Evolutionary conservation across 2,888 invertebrate species (phyloP).

Genomic region (Drosophila quasianomalipes): DNA sequence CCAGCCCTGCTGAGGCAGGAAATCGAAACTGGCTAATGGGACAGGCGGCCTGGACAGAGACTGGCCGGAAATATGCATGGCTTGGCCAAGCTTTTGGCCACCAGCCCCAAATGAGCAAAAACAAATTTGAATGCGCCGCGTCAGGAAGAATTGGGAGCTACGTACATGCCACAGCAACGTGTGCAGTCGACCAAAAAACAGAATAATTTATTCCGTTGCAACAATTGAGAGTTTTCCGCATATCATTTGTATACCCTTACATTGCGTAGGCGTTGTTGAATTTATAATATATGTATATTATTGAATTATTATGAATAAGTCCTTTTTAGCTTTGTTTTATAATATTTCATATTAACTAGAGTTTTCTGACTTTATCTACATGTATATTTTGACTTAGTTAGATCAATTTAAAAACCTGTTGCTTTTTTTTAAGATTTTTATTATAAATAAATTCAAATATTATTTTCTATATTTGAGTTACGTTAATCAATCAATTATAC

Average conservation of each 20-base stretch:
- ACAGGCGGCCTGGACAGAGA: conserved; percentile 18
- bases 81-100: conserved; percentile 64
- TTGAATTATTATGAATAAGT: neutral
- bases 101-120: conserved; percentile 63
- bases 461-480: neutral
- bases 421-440: too few relatives aligned
- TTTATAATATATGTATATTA: neutral
- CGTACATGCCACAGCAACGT: conserved; percentile 26
- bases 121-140: conserved; percentile 71
- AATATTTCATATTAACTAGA: neutral
- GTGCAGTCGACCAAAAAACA: conserved; percentile 69
- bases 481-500: neutral
- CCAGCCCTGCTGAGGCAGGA: conserved; percentile 45
- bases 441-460: too few relatives aligned
- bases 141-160: conserved; percentile 68
- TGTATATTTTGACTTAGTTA: neutral
- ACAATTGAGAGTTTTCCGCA: conserved; percentile 23
- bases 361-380: neutral
- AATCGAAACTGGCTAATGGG: conserved; percentile 70
- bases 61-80: conserved; percentile 79
- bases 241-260: conserved; percentile 9
- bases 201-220: conserved; percentile 70
- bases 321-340: neutral
- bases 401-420: too few relatives aligned
- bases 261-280: neutral